Percentiles rank a stretch among this genome's conserved stretches.
Conservation (phyloP, 2,797 vertebrate genomes). For the Platalea minor region DNA sequence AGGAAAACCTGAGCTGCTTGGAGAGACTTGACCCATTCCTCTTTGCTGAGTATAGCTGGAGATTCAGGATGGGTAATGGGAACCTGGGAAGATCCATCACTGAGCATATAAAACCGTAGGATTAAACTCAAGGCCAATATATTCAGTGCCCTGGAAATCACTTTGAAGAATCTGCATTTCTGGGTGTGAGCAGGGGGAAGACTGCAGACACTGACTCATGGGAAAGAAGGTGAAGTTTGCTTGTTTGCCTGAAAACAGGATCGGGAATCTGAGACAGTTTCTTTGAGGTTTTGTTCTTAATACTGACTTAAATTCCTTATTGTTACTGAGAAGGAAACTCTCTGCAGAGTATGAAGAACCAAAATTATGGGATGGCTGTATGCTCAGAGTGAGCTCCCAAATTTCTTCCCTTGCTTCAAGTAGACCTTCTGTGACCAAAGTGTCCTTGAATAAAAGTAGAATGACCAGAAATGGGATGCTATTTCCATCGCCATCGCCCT, state of each 20-base stretch:
- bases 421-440: not conserved
- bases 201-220: fast-evolving
- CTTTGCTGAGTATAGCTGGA: not conserved
- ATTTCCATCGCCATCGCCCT: not conserved
- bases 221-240: not conserved
- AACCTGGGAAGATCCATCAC: not conserved
- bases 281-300: not conserved
- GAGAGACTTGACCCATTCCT: not conserved
- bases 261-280: not conserved
- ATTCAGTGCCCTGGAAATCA: not conserved
- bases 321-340: not conserved
- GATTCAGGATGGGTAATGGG: not conserved
- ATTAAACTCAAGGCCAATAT: not conserved
- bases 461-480: not conserved
- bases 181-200: not conserved
- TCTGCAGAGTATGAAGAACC: not conserved
- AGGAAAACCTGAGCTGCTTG: not conserved
- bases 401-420: not conserved
- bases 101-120: not conserved
- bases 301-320: not conserved
- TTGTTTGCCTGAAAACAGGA: not conserved
- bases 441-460: not conserved
- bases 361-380: not conserved
- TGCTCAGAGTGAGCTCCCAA: not conserved
- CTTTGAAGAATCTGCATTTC: not conserved